Conservation (phyloP, 1,140 invertebrate species). For the Drosophila quadrilineata region DNA sequence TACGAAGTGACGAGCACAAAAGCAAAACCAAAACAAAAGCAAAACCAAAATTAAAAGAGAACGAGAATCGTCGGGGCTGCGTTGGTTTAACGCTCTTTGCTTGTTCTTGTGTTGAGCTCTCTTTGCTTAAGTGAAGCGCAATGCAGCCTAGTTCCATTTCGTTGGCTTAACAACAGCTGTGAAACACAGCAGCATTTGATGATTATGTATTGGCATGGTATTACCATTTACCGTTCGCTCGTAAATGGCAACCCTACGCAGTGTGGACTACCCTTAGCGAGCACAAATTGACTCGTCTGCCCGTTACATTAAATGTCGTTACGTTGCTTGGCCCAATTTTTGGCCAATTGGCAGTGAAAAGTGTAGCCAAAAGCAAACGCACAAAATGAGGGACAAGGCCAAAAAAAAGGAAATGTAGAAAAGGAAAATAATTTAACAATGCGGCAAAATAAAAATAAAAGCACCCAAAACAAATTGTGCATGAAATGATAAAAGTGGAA, state of each 20-base stretch:
- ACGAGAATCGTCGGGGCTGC: too few relatives aligned
- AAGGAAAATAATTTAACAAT: conserved; percentile 74
- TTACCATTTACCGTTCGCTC: background rate
- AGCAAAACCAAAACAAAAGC: too few relatives aligned
- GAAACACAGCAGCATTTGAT: too few relatives aligned
- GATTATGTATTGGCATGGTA: too few relatives aligned
- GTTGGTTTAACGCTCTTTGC: too few relatives aligned
- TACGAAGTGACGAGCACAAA: background rate
- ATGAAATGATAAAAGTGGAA: conserved; percentile 50
- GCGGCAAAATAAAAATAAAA: conserved; percentile 76
- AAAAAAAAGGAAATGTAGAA: too few relatives aligned
- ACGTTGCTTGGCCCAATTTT: conserved; percentile 20
- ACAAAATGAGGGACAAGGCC: too few relatives aligned
- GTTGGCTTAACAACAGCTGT: background rate
- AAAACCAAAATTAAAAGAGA: too few relatives aligned
- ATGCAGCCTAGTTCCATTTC: background rate
- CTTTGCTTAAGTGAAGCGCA: background rate
- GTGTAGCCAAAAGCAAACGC: conserved; percentile 36
- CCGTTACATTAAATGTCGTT: conserved; percentile 56
- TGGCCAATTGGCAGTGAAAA: conserved; percentile 17
- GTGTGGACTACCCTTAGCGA: conserved; percentile 1
- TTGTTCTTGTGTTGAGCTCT: conserved; percentile 1
- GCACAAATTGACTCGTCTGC: conserved; percentile 49
- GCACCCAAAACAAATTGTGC: conserved; percentile 73
- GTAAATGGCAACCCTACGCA: conserved; percentile 11